phyloP scores from a whole-genome alignment of 2,113 vertebrate species.

The Forbesichthys papilliferus region DNA sequence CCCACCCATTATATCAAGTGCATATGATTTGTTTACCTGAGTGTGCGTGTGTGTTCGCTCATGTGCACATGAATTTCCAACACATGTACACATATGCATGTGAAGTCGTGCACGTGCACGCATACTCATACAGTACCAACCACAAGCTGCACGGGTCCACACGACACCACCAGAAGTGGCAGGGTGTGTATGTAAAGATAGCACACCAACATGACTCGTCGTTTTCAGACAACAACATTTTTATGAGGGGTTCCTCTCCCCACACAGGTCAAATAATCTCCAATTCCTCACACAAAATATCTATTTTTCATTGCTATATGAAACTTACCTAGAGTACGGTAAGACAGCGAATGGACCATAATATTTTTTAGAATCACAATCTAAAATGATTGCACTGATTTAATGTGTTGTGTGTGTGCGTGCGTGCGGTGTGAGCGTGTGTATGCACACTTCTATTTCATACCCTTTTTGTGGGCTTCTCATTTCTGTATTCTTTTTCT shows the following conservation, averaged over 20 bases:
- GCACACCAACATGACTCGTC: background rate
- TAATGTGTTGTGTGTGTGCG: background rate
- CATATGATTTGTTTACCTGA: background rate
- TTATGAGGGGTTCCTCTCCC: too few relatives aligned
- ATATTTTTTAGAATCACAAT: slow-evolving; percentile 39
- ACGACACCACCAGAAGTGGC: too few relatives aligned
- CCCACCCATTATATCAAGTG: background rate
- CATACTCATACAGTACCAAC: too few relatives aligned
- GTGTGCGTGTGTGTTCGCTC: too few relatives aligned
- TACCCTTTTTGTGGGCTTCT: slow-evolving; percentile 20
- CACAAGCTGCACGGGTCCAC: too few relatives aligned
- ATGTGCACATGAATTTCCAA: too few relatives aligned
- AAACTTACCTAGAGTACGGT: background rate
- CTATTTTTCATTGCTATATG: slow-evolving; percentile 47
- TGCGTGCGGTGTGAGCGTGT: background rate
- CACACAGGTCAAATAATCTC: background rate
- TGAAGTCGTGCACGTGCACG: too few relatives aligned
- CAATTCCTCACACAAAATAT: slow-evolving; percentile 7
- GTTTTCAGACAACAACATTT: background rate
- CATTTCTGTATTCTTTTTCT: slow-evolving; percentile 19
- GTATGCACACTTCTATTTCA: slow-evolving; percentile 1
- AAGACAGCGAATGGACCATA: slow-evolving; percentile 5
- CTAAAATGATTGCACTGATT: background rate
- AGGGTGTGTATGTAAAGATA: too few relatives aligned
- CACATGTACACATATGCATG: too few relatives aligned